These are phyloP conservation scores for Eulithis prunata DNA, from an alignment of 2,888 invertebrate species.

Conservation along the genomic window DNA sequence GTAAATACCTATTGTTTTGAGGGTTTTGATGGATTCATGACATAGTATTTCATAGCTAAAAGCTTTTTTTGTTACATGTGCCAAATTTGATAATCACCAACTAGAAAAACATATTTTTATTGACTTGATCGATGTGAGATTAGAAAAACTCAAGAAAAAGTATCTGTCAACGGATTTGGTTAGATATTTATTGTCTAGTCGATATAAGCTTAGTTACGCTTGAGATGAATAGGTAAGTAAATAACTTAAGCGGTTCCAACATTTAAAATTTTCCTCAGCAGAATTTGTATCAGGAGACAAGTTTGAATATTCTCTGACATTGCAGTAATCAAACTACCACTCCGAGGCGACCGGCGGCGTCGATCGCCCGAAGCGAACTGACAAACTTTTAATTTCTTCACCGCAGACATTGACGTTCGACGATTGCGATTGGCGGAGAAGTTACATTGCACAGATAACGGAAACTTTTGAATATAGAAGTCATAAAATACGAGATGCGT, in stretches of 20 bases:
- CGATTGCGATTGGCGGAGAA: constrained; percentile 79
- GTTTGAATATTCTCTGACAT: constrained; percentile 46
- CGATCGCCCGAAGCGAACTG: constrained; percentile 72
- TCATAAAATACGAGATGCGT: constrained; percentile 59
- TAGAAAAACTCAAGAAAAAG: no score
- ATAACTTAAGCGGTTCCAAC: no score
- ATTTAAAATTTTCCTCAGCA: constrained; percentile 23
- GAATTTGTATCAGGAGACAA: constrained; percentile 37
- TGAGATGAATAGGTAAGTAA: no score
- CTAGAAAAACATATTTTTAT: no score
- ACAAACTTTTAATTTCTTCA: constrained; percentile 81
- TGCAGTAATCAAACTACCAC: constrained; percentile 57
- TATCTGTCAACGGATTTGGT: no score
- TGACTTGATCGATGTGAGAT: no score
- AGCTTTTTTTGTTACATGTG: no score
- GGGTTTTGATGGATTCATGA: constrained; percentile 1
- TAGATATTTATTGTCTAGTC: background rate
- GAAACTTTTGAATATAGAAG: constrained; percentile 62
- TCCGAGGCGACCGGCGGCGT: constrained; percentile 62
- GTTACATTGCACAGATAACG: constrained; percentile 78
- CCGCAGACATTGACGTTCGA: constrained; percentile 75
- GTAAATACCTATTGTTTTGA: constrained; percentile 4
- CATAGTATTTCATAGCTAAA: background rate
- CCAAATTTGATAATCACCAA: no score
- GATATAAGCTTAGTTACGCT: no score